Evolutionary conservation across 2,797 vertebrate species (phyloP), one percentile per base, ranked within the genome.

Genomic region (Myotis findleyi): DNA sequence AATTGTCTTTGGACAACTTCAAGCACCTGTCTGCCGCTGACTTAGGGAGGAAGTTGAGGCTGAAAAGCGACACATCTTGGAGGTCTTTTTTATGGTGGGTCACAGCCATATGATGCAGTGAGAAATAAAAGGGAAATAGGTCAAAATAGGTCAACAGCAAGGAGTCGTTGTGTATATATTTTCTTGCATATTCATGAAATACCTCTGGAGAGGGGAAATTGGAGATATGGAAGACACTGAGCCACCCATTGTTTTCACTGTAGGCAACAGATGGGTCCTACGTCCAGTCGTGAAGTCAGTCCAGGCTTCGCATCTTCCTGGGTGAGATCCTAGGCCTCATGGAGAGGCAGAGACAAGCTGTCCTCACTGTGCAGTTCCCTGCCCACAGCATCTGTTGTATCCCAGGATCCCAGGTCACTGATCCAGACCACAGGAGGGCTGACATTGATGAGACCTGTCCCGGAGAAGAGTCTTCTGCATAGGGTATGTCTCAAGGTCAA

Each of bases 171-270:
- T 47, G 9, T 13, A 83, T 73, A 18, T 66, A 5, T 88, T 87
- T 95, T 64, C 30, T 57, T 71, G 79, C 30, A 44, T 81, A 69
- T 75, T 87, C 57, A 80, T 90, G n/a, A 75, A 86, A 44, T 44
- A 51, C 33, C 44, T 80, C 20, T 44, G 59, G 33, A 36, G 47
- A 90, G 59, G 91, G 27, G 21, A 91, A 84, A 59, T n/a, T 66
- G n/a, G 75, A 69, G 55, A 66, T 33, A 10, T 9, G 41, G 21
- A 73, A 88, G 49, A 93, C 73, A 16, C 13, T 38, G 53, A 81
- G 62, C 51, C 0, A 53, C 30, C 47, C 2, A 2, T n/a, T 49
- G 20, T n/a, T n/a, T n/a, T 49, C 7, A 8, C 44, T 71, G 47
- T 44, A 62, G 62, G 86, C 3, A 20, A 38, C 53, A 69, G 36